Evolutionary conservation across 2,797 vertebrate genomes (phyloP).

Genomic region (Syndactyla subalaris): DNA sequence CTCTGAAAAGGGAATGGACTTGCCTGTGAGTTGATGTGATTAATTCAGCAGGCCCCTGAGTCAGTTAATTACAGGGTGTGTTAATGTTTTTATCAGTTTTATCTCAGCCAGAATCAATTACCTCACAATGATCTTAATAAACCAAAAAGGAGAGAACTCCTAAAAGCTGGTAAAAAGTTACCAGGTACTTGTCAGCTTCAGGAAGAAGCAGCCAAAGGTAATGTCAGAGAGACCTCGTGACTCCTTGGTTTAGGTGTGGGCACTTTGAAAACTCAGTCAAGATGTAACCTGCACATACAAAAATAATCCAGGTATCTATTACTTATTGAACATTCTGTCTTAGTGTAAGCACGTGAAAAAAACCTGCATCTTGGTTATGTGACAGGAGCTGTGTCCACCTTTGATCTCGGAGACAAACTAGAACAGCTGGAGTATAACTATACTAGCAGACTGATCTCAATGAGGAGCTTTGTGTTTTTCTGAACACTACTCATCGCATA

Average conservation of each 20-base stretch:
- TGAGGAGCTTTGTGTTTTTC: not conserved
- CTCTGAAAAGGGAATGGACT: not conserved
- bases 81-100: not conserved
- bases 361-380: not conserved
- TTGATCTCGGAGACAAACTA: not conserved
- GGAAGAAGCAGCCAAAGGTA: not conserved
- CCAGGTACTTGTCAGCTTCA: not conserved
- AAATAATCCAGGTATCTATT: not conserved
- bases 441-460: not conserved
- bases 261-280: not conserved
- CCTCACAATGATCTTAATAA: not conserved
- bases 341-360: not conserved
- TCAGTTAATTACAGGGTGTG: not conserved
- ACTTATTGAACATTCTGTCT: not conserved
- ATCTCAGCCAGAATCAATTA: not conserved
- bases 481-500: not conserved
- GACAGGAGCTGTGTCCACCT: not conserved
- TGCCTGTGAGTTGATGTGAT: not conserved
- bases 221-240: not conserved
- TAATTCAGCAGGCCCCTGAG: rapidly evolving
- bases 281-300: not conserved
- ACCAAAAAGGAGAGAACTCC: not conserved
- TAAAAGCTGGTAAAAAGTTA: not conserved
- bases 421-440: not conserved
- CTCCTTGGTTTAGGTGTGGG: not conserved